phyloP scores from a whole-genome alignment of 2,113 vertebrate species.

The Alosa alosa region DNA sequence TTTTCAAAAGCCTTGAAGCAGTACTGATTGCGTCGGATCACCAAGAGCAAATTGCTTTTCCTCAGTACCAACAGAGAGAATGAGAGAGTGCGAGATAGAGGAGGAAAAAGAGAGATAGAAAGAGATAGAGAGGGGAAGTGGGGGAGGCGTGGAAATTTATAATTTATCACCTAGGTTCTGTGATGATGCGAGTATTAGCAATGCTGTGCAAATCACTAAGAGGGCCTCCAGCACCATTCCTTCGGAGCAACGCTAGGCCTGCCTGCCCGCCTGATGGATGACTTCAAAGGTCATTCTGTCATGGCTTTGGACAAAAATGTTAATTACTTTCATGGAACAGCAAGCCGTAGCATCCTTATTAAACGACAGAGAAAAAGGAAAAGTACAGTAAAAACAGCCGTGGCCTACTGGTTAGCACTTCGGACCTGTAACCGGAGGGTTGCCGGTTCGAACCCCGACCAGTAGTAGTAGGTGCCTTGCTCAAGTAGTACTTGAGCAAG shows the following conservation, averaged over 20 bases:
- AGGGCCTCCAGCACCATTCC: conserved; percentile 22
- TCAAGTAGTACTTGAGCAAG: no score
- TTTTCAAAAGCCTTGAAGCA: conserved; percentile 62
- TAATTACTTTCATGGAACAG: conserved; percentile 4
- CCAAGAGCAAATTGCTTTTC: conserved; percentile 71
- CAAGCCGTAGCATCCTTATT: neutral
- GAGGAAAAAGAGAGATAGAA: conserved; percentile 17
- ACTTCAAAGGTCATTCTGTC: conserved; percentile 24
- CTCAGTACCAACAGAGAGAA: conserved; percentile 47
- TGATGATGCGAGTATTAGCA: conserved; percentile 47
- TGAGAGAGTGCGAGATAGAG: conserved; percentile 42
- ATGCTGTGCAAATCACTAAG: conserved; percentile 35
- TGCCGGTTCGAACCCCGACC: no score
- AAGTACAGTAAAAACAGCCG: no score
- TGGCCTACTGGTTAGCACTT: no score
- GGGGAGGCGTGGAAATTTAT: conserved; percentile 26
- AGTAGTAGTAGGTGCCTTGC: no score
- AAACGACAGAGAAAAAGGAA: neutral
- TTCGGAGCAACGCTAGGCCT: neutral
- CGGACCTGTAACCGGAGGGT: no score
- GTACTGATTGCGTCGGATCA: conserved; percentile 67
- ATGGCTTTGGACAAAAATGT: neutral
- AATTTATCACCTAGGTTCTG: conserved; percentile 49
- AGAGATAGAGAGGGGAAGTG: conserved; percentile 31
- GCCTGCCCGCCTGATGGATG: neutral